Conservation (phyloP, 2,797 vertebrate species). For the Crenuchus spilurus region DNA sequence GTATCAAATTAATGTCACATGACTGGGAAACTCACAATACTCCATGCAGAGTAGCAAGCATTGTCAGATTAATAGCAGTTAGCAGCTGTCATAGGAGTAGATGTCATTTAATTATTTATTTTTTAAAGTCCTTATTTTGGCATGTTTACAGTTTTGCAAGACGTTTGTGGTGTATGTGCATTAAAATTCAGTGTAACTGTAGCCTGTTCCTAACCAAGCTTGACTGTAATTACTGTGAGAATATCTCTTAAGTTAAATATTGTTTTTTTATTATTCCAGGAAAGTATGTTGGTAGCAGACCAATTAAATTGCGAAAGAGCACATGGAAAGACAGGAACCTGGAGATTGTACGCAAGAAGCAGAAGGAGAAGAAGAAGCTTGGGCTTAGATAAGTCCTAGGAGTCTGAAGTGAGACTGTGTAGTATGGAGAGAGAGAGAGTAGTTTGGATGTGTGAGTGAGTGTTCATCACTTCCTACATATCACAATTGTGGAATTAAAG, state of each 20-base stretch:
- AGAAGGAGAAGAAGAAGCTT: constrained; percentile 91
- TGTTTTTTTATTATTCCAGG: constrained; percentile 68
- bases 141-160: no score
- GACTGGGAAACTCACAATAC: no score
- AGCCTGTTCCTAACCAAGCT: no score
- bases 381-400: constrained; percentile 80
- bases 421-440: neutral
- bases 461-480: neutral
- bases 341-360: constrained; percentile 91
- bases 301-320: constrained; percentile 92
- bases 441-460: constrained; percentile 12
- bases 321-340: constrained; percentile 93
- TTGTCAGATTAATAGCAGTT: no score
- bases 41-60: no score
- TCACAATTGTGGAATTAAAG: neutral
- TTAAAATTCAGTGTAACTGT: no score
- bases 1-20: no score
- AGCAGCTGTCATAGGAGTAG: no score
- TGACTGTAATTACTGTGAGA: neutral
- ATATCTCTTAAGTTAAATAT: neutral
- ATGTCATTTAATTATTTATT: no score
- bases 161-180: no score
- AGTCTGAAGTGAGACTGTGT: neutral
- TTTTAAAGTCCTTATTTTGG: no score
- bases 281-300: constrained; percentile 91